phyloP scores from a whole-genome alignment of 2,113 vertebrate genomes.

The Misgurnus anguillicaudatus region DNA sequence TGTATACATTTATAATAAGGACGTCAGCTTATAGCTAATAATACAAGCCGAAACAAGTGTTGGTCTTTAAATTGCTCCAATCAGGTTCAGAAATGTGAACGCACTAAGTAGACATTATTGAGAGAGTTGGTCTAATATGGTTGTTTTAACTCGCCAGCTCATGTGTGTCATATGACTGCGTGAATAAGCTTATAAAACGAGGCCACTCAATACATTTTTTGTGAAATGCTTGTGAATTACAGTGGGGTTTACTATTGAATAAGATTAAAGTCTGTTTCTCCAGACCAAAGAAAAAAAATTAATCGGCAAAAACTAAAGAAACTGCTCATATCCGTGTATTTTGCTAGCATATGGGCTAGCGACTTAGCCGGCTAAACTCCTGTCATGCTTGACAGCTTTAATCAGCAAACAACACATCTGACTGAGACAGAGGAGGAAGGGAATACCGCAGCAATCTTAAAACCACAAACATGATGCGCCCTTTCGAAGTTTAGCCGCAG shows the following conservation, averaged over 20 bases:
- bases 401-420: background rate
- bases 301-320: background rate
- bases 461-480: slow-evolving; percentile 23
- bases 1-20: background rate
- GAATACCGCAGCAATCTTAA: background rate
- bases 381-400: slow-evolving; percentile 3
- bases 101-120: background rate
- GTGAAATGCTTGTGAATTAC: background rate
- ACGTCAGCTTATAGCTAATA: background rate
- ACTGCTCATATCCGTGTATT: background rate
- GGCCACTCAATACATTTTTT: background rate
- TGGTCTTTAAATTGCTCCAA: background rate
- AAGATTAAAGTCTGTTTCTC: background rate
- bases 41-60: background rate
- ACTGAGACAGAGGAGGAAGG: background rate
- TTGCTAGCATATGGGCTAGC: slow-evolving; percentile 21
- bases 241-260: background rate
- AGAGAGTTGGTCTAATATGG: background rate
- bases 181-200: slow-evolving; percentile 25
- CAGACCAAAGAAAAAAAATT: background rate
- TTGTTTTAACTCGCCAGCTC: background rate
- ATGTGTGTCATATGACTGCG: slow-evolving; percentile 40
- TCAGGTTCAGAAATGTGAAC: background rate
- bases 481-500: slow-evolving; percentile 14
- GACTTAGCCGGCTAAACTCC: background rate